Evolutionary conservation across 2,113 vertebrate species (phyloP), one percentile per base, ranked within the genome.

Genomic region (Syngnathus typhle): DNA sequence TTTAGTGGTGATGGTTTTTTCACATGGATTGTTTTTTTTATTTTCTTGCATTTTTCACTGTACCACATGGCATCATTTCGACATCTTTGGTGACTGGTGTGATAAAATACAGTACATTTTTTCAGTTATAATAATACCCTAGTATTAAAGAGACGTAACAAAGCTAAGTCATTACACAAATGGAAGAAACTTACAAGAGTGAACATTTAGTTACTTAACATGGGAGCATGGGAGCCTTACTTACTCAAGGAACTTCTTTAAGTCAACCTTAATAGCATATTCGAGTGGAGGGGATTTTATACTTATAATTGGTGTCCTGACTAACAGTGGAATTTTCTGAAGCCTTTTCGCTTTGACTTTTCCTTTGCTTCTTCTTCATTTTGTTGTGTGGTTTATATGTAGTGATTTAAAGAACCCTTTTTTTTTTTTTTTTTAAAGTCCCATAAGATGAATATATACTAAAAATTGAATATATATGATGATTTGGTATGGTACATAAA

Each of bases 331-430:
- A 32, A 56, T 64, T 21, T 64, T 43, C 51, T 79, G 18, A 73
- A 72, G 44, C 46, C 21, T 65, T 6, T 69, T 36, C 55, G 62
- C 32, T 32, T 76, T 67, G 19, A 69, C 64, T 68, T 75, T 49
- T 1, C 10, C 37, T 68, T 73, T 4, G 7, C 79, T 8, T 10
- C 43, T 58, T 72, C 21, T n/a, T 32, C 27, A 63, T 71, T 68
- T 52, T 37, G 6, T 76, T 60, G 38, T 38, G 41, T 44, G 27
- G 27, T 32, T 32, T 32, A 32, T 32, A 65, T 74, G 76, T 59
- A 64, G 85, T 84, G 87, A 87, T 75, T 80, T 76, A 84, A 85
- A 85, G 84, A 88, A 85, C 83, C 83, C 84, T 39, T 55, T 19
- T 36, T 64, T 44, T 55, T 19, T 36, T 64, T 44, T 11, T 43